Percentiles rank a stretch among this genome's conserved stretches.
Evolutionary conservation across 2,797 vertebrate genomes (phyloP).

Genomic region (Microcaecilia unicolor): DNA sequence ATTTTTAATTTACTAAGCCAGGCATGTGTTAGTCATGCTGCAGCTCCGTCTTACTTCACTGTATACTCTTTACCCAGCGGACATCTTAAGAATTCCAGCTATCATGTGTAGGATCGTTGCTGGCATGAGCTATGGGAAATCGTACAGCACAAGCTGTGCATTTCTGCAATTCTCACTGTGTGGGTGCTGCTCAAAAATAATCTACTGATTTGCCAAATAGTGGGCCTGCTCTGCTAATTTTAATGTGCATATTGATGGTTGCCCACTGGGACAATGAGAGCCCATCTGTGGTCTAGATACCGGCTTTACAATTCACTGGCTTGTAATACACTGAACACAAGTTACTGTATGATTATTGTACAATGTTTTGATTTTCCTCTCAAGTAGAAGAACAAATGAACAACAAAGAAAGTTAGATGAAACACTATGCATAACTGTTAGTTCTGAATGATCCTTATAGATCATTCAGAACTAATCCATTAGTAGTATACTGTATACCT

Average conservation of each 20-base stretch:
- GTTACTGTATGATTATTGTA: too few species aligned
- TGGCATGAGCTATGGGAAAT: neutral
- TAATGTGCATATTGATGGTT: neutral
- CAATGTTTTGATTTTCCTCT: too few species aligned
- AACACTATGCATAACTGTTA: too few species aligned
- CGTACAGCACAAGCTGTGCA: neutral
- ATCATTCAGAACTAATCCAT: too few species aligned
- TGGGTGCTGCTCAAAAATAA: conserved; percentile 11
- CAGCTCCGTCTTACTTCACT: conserved; percentile 14
- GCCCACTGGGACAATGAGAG: too few species aligned
- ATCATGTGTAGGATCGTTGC: neutral
- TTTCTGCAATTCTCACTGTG: conserved; percentile 1
- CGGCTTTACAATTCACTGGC: too few species aligned
- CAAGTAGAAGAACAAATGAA: too few species aligned
- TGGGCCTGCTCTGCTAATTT: neutral
- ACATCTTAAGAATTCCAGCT: conserved; percentile 8
- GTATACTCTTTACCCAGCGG: neutral
- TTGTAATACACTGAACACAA: too few species aligned
- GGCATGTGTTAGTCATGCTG: conserved; percentile 29
- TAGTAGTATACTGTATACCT: too few species aligned
- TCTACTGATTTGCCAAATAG: conserved; percentile 3
- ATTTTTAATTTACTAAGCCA: conserved; percentile 27
- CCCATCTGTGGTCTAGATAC: too few species aligned
- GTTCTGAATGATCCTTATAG: too few species aligned
- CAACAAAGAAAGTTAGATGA: too few species aligned